A percentile compares a stretch with the other conserved stretches of the same genome.
Conservation (phyloP, 2,113 vertebrate species). For the Corynorhinus townsendii region DNA sequence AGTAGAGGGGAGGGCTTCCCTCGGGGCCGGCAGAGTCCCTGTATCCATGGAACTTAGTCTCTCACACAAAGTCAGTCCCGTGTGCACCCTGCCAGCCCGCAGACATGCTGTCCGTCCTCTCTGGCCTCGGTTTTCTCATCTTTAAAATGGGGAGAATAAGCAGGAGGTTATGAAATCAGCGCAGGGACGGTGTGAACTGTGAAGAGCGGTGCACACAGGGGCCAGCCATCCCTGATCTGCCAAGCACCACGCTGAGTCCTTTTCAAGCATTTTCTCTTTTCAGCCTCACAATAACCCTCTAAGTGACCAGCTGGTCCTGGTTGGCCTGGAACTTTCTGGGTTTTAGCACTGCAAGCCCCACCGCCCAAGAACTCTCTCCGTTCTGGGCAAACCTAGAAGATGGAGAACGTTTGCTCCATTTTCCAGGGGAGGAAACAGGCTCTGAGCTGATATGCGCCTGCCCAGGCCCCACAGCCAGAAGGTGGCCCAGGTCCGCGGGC, state of each 20-base stretch:
- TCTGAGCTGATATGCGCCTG: not conserved
- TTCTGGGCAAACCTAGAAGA: not conserved
- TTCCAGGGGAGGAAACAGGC: not conserved
- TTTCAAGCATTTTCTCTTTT: not conserved
- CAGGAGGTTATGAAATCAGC: not conserved
- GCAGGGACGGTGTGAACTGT: fast-evolving
- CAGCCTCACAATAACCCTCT: not conserved
- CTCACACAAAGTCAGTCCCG: not conserved
- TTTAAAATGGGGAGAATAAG: not conserved
- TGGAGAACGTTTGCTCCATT: not conserved
- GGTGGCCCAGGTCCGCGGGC: not conserved
- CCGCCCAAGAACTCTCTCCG: not conserved
- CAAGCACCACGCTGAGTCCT: fast-evolving
- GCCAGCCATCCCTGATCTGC: fast-evolving
- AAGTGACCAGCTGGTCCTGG: not conserved
- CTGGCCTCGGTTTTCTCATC: not conserved
- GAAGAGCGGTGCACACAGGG: fast-evolving
- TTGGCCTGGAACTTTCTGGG: not conserved
- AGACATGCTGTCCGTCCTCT: not conserved
- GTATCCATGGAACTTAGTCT: fast-evolving
- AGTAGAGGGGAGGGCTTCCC: not conserved
- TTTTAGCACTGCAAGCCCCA: not conserved
- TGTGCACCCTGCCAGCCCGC: no score
- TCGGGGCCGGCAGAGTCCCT: fast-evolving
- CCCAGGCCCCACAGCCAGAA: not conserved